These are phyloP conservation scores for Globodera ellingtonae DNA, from an alignment of 1,140 invertebrate species.

Conservation along the genomic window DNA sequence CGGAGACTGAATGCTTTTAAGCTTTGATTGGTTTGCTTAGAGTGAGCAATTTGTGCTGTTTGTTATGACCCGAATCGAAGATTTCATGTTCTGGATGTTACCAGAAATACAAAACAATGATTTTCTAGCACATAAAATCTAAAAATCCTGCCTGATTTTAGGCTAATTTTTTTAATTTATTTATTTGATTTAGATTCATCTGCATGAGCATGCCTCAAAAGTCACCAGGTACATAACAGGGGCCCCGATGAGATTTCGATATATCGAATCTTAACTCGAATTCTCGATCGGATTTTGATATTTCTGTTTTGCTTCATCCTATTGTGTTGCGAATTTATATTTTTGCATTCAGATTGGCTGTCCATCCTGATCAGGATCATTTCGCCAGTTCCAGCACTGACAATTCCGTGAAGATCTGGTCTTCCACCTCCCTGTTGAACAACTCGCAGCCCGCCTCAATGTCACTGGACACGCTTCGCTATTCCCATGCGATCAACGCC, in stretches of 20 bases:
- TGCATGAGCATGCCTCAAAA: conserved; percentile 50
- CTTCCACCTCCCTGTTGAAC: conserved; percentile 21
- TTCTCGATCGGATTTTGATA: no score
- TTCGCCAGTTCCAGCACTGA: conserved; percentile 46
- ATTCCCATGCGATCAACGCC: conserved; percentile 45
- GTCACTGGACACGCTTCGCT: conserved; percentile 44
- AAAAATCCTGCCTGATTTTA: background rate
- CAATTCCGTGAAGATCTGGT: conserved; percentile 49
- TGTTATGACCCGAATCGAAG: no score
- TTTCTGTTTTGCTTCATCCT: no score
- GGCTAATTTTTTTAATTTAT: no score
- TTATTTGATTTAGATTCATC: conserved; percentile 20
- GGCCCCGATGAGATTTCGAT: no score
- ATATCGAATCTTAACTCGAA: no score
- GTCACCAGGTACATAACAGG: conserved; percentile 32
- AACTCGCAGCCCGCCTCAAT: conserved; percentile 38
- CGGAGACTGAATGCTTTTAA: no score
- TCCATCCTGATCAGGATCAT: conserved; percentile 42
- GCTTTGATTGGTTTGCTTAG: no score
- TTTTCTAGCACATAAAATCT: no score
- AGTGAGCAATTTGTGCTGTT: no score
- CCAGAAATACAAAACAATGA: no score
- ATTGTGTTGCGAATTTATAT: background rate
- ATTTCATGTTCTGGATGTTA: no score
- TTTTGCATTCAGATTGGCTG: conserved; percentile 36